Evolutionary conservation across 1,140 invertebrate species (phyloP).

Genomic region (Drosophila kanapiae): DNA sequence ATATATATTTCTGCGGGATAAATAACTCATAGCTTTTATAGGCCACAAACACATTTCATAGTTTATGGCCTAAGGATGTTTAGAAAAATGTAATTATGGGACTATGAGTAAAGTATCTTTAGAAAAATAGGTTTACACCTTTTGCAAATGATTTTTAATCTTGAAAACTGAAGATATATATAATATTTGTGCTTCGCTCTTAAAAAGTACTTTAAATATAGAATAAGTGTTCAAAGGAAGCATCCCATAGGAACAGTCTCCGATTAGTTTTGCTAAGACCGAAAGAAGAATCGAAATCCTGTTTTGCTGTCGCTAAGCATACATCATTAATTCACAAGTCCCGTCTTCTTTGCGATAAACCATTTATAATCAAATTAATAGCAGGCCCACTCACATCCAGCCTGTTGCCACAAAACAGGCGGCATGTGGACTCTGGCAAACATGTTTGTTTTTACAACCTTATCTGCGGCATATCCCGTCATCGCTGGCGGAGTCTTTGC

Average conservation of each 20-base stretch:
- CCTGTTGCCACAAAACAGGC: background rate
- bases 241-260: no score
- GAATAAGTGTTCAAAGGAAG: no score
- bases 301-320: slow-evolving; percentile 21
- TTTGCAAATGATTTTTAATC: background rate
- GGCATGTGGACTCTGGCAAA: slow-evolving; percentile 10
- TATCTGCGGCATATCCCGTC: slow-evolving; percentile 49
- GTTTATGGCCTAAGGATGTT: background rate
- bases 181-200: background rate
- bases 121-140: background rate
- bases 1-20: background rate
- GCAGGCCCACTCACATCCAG: slow-evolving; percentile 16
- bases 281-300: slow-evolving; percentile 1
- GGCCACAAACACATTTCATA: background rate
- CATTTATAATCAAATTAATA: slow-evolving; percentile 49
- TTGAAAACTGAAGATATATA: background rate
- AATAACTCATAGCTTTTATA: background rate
- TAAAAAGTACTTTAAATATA: no score
- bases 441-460: slow-evolving; percentile 50
- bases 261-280: background rate
- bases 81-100: background rate
- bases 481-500: slow-evolving; percentile 8
- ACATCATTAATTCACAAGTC: slow-evolving; percentile 32
- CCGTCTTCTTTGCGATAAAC: slow-evolving; percentile 17
- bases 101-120: background rate